phyloP scores from a whole-genome alignment of 2,113 vertebrate genomes.

The Macquaria ambigua region DNA sequence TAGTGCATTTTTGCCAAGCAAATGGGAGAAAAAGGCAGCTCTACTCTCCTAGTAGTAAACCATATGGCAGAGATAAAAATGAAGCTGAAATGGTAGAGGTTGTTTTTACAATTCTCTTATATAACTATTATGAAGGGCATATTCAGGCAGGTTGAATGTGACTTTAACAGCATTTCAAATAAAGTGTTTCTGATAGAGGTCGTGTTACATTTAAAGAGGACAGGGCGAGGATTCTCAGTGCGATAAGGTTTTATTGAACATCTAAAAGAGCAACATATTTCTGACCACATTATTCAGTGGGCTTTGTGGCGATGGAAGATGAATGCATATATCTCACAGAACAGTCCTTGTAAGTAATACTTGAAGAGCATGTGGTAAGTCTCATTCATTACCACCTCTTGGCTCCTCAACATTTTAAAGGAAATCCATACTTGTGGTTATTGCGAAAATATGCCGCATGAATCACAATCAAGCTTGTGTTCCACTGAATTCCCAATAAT shows the following conservation, averaged over 20 bases:
- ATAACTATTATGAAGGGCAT: conserved; percentile 9
- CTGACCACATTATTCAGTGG: not conserved
- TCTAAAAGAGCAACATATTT: conserved; percentile 17
- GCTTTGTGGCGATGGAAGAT: not conserved
- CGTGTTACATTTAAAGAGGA: conserved; percentile 24
- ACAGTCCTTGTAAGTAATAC: conserved; percentile 1
- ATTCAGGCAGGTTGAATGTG: conserved; percentile 16
- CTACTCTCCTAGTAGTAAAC: not conserved
- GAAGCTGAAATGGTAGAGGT: conserved; percentile 1
- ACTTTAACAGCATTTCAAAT: conserved; percentile 43
- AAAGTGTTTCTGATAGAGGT: conserved; percentile 16
- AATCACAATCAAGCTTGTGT: conserved; percentile 43
- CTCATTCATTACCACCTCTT: conserved; percentile 47
- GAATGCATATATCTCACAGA: not conserved
- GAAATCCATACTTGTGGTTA: conserved; percentile 66
- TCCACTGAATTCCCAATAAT: conserved; percentile 28
- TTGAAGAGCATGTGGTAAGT: conserved; percentile 16
- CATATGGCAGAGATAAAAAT: conserved; percentile 5
- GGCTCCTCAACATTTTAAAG: conserved; percentile 41
- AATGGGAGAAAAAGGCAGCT: not conserved
- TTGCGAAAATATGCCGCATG: conserved; percentile 40
- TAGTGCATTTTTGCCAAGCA: not conserved
- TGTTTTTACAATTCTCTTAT: conserved; percentile 23
- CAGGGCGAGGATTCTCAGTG: not conserved
- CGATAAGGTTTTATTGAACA: conserved; percentile 25